A percentile compares a stretch with the other conserved stretches of the same genome.
Conservation (phyloP, 1,140 invertebrate species). For the Microplitis mediator region DNA sequence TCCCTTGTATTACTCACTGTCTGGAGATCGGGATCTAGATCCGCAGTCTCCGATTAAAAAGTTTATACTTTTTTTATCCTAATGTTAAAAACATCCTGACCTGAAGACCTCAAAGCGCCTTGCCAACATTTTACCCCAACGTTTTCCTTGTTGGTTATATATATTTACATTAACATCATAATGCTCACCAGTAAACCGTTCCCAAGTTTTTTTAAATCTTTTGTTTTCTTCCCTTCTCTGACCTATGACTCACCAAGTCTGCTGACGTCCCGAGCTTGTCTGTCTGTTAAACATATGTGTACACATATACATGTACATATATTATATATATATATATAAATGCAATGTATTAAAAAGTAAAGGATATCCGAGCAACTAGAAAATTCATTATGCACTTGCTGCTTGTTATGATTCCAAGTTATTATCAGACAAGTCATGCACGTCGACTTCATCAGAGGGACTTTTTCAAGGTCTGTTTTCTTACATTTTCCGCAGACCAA, state of each 20-base stretch:
- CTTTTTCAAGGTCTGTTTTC: neutral
- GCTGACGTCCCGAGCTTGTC: neutral
- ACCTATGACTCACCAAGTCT: slow-evolving; percentile 13
- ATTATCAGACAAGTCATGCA: slow-evolving; percentile 16
- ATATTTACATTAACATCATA: neutral
- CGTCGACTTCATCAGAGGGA: neutral
- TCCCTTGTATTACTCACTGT: too few species aligned
- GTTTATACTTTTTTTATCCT: too few species aligned
- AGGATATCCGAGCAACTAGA: slow-evolving; percentile 13
- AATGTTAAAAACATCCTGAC: slow-evolving; percentile 1
- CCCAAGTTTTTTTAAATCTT: neutral
- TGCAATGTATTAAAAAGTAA: neutral
- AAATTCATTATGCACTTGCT: neutral
- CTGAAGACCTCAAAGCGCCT: slow-evolving; percentile 4
- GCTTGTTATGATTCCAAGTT: neutral
- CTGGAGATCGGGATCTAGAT: neutral
- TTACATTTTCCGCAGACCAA: neutral
- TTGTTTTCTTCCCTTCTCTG: neutral
- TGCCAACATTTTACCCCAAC: neutral
- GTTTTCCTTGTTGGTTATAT: neutral
- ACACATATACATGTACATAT: too few species aligned
- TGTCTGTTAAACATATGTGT: neutral
- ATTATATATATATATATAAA: too few species aligned
- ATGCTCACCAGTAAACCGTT: neutral
- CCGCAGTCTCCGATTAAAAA: too few species aligned